phyloP scores from a whole-genome alignment of 1,140 invertebrate genomes.

The Calliopsis andreniformis region DNA sequence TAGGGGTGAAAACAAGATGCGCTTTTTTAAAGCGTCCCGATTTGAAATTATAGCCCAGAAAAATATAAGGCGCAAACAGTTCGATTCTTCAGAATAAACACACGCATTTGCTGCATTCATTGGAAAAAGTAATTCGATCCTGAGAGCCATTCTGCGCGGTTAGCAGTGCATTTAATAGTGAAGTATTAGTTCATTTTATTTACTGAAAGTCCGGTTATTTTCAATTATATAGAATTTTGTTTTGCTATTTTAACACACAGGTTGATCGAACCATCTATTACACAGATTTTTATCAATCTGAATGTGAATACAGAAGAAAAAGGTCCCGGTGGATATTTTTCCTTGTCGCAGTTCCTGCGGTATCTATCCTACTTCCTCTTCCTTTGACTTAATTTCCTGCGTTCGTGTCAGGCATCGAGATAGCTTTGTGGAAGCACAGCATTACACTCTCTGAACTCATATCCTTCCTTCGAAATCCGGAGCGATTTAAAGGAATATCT shows the following conservation, averaged over 20 bases:
- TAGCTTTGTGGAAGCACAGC: conserved; percentile 48
- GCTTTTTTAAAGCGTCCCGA: conserved; percentile 42
- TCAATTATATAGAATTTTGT: neutral
- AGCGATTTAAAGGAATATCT: no score
- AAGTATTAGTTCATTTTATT: neutral
- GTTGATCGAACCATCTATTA: no score
- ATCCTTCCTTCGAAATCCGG: conserved; percentile 43
- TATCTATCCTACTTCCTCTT: conserved; percentile 35
- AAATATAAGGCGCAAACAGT: neutral
- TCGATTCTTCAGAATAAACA: neutral
- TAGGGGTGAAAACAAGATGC: conserved; percentile 55
- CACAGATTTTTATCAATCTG: no score
- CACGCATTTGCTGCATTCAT: no score
- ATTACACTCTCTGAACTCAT: conserved; percentile 46
- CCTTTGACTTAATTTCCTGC: conserved; percentile 65
- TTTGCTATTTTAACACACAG: conserved; percentile 61
- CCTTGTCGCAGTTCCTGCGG: conserved; percentile 32
- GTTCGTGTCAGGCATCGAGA: conserved; percentile 57
- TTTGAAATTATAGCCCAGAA: conserved; percentile 40
- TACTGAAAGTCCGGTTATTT: neutral
- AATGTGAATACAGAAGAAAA: conserved; percentile 48
- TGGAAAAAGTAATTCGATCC: neutral
- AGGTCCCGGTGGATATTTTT: conserved; percentile 57
- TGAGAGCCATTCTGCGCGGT: neutral
- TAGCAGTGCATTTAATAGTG: neutral